Percentiles rank a stretch among this genome's conserved stretches.
phyloP scores from a whole-genome alignment of 2,113 vertebrate genomes.

The Gnathonemus echidnorhynchus region DNA sequence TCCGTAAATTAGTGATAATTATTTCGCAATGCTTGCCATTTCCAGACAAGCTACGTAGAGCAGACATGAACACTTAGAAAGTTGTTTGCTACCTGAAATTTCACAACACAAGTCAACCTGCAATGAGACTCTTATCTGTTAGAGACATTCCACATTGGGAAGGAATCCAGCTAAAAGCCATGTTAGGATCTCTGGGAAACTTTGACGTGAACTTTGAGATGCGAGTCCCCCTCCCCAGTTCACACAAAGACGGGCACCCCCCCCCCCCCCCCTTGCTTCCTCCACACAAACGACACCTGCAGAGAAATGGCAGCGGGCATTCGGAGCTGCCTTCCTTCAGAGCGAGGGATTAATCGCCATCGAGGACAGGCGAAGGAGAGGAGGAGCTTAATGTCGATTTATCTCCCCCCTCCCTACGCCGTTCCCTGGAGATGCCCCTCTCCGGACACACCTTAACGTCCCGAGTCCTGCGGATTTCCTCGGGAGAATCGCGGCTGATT shows the following conservation, averaged over 20 bases:
- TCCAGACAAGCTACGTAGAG: not conserved
- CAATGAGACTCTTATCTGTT: not conserved
- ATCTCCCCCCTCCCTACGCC: not conserved
- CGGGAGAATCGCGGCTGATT: conserved; percentile 1
- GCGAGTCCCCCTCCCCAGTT: not conserved
- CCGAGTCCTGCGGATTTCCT: conserved; percentile 11
- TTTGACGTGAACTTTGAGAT: not conserved
- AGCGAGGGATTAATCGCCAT: not conserved
- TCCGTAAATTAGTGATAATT: not conserved
- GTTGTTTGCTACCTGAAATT: not conserved
- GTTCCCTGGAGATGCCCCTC: not conserved
- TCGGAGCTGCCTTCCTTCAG: not conserved
- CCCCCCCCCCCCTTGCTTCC: not conserved
- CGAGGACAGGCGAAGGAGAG: not conserved
- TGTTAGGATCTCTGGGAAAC: not conserved
- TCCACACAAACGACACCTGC: not conserved
- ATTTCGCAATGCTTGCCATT: not conserved
- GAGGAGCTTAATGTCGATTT: conserved; percentile 5
- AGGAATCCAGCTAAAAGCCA: not conserved
- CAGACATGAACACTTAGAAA: not conserved
- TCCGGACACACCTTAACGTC: not conserved
- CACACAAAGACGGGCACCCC: not conserved
- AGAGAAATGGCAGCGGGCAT: not conserved
- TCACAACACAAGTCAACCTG: not conserved
- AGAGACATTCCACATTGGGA: not conserved